These are phyloP conservation scores for Chrysomela aeneicollis DNA, from an alignment of 2,888 invertebrate genomes.

Conservation along the genomic window DNA sequence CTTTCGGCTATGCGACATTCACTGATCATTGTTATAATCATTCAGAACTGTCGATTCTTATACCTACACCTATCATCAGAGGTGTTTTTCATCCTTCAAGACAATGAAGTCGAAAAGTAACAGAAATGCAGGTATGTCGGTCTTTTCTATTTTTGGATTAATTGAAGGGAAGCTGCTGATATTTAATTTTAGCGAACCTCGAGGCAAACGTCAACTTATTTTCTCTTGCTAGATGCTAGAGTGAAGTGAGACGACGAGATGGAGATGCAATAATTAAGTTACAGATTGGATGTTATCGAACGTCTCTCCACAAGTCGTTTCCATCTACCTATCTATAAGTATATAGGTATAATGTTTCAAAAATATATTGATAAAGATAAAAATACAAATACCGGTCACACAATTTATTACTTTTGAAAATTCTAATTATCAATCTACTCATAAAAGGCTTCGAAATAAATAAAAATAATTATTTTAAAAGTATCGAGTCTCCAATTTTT, in stretches of 20 bases:
- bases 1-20: background rate
- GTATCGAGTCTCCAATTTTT: no score
- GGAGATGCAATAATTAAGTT: background rate
- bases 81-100: background rate
- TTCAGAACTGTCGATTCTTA: background rate
- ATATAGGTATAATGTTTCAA: no score
- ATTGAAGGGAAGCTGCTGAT: background rate
- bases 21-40: conserved; percentile 1
- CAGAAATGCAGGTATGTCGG: conserved; percentile 1
- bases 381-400: no score
- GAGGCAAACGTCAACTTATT: background rate
- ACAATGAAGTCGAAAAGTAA: background rate
- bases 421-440: no score
- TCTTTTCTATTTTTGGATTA: conserved; percentile 3
- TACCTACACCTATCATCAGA: background rate
- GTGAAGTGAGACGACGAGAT: no score
- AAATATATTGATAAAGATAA: no score
- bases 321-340: no score
- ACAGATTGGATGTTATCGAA: background rate
- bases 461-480: no score
- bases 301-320: no score
- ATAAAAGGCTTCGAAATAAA: no score
- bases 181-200: background rate
- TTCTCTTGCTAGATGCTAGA: background rate
- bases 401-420: no score